Base-by-base conservation (phyloP, 2,888 invertebrate genomes). In the Sesia apiformis region DNA sequence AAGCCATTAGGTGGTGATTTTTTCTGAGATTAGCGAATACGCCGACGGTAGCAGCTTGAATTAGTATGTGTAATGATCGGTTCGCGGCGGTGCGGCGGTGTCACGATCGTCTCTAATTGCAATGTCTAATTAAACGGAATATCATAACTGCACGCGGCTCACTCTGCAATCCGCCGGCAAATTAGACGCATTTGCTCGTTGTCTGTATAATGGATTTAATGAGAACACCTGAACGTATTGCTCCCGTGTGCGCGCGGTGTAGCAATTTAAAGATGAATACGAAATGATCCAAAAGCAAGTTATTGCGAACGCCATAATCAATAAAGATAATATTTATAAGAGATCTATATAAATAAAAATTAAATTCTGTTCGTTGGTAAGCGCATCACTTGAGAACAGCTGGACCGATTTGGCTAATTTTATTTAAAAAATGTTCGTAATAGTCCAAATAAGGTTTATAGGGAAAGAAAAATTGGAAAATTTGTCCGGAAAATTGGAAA, bases 41-140 rank as follows among this genome's bases (percentile, higher is more conserved):
- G 51, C 54, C 56, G 40, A 46, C 54, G 51, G 49, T 54, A 39
- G 66, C 65, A 57, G 55, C 61, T 66, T 62, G 66, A 72, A 84
- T 82, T 84, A 79, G 69, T 77, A 82, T 80, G 71, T 66, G 63
- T 81, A 81, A 84, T 81, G 65, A 71, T 72, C 65, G 74, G 77
- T 74, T 76, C 66, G 70, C 72, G 70, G 63, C 67, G 46, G 5
- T 3, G 41, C 41, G 62, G 54, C 69, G 65, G 72, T 78, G 77
- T 77, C 78, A 75, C 77, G 72, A 78, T 78, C 69, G 61, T 64
- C 69, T 68, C 69, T 79, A 77, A 82, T 82, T 77, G 72, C 71
- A 63, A 72, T 74, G 70, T 74, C 75, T 81, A 81, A 82, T 81
- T 79, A 81, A 76, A 76, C 69, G 66, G 69, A 72, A 77, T 78